Conservation (phyloP, 2,888 invertebrate genomes). For the Encarsia formosa region DNA sequence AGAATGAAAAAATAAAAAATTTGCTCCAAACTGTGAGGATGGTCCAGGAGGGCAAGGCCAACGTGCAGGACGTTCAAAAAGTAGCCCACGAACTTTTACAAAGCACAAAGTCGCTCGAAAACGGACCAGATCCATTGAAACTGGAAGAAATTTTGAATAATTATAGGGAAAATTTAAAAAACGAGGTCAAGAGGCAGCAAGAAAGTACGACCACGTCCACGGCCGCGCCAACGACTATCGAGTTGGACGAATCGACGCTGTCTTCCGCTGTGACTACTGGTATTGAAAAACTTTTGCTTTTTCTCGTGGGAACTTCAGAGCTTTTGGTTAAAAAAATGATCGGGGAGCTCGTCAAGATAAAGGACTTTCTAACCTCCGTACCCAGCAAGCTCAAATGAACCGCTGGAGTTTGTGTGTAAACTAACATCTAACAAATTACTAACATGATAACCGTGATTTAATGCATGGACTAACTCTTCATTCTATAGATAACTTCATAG, state of each 20-base stretch:
- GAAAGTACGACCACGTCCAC: slow-evolving; percentile 16
- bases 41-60: slow-evolving; percentile 45
- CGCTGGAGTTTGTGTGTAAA: slow-evolving; percentile 28
- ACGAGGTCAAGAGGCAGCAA: slow-evolving; percentile 48
- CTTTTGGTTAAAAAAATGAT: slow-evolving; percentile 38
- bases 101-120: slow-evolving; percentile 38
- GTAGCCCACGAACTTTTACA: slow-evolving; percentile 40
- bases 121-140: slow-evolving; percentile 44
- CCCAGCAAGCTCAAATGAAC: slow-evolving; percentile 31
- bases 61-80: slow-evolving; percentile 38
- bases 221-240: slow-evolving; percentile 1
- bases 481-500: slow-evolving; percentile 10
- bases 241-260: slow-evolving; percentile 15
- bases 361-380: slow-evolving; percentile 34
- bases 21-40: slow-evolving; percentile 45
- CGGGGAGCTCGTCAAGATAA: slow-evolving; percentile 37
- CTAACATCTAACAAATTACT: slow-evolving; percentile 19
- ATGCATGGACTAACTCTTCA: slow-evolving; percentile 11
- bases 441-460: slow-evolving; percentile 25
- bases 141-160: slow-evolving; percentile 44
- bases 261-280: slow-evolving; percentile 34
- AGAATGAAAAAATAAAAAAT: slow-evolving; percentile 50
- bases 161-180: slow-evolving; percentile 44
- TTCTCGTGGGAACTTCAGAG: slow-evolving; percentile 36
- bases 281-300: slow-evolving; percentile 44